A percentile compares a stretch with the other conserved stretches of the same genome.
These are phyloP conservation scores for Heteromyza rotundicornis DNA, from an alignment of 2,888 invertebrate species.

Conservation along the genomic window DNA sequence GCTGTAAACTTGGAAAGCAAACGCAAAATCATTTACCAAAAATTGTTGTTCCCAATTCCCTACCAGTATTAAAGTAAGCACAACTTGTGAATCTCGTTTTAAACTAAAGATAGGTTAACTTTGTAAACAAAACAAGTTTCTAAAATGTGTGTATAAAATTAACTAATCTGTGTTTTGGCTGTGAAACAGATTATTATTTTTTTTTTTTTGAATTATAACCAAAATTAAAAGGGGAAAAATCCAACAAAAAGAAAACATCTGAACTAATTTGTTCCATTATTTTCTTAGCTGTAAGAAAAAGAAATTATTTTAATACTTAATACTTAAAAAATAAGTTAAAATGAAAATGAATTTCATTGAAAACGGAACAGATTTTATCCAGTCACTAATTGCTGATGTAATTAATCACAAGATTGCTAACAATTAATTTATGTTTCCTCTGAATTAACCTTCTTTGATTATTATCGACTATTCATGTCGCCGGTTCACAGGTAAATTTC, in stretches of 20 bases:
- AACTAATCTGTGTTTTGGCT: conserved; percentile 62
- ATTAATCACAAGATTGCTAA: not conserved
- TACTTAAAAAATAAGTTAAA: no score
- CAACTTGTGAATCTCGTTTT: not conserved
- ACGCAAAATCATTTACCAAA: no score
- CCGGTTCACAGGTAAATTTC: no score
- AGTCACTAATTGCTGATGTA: not conserved
- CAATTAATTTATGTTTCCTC: not conserved
- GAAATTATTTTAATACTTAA: no score
- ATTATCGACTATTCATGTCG: no score
- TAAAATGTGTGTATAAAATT: conserved; percentile 30
- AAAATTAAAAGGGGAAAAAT: not conserved
- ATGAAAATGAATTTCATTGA: no score
- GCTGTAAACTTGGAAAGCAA: no score
- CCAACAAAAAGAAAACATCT: not conserved
- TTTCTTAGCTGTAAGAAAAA: no score
- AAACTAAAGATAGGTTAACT: not conserved
- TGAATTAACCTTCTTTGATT: not conserved
- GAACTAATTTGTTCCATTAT: no score
- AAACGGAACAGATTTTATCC: no score
- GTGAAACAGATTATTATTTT: conserved; percentile 57
- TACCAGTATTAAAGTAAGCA: not conserved
- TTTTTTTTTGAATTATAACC: not conserved
- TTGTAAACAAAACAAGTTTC: conserved; percentile 21
- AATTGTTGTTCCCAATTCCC: no score